Conservation (phyloP, 1,140 invertebrate species). For the Drosophila chauvacae region DNA sequence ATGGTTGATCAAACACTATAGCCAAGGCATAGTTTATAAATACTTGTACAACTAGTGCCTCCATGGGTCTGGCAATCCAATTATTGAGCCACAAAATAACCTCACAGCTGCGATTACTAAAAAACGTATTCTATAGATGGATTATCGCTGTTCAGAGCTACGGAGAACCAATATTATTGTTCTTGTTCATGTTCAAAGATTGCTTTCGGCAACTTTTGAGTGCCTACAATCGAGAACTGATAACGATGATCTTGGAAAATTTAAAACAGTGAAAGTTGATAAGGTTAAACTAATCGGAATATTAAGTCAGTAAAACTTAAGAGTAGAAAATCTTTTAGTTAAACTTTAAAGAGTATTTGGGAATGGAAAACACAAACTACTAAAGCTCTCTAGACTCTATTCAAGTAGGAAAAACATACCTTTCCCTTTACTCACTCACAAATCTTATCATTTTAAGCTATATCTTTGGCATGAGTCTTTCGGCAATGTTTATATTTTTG, state of each 20-base stretch:
- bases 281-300: constrained; percentile 1
- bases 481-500: constrained; percentile 25
- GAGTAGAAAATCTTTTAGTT: neutral
- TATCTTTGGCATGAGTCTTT: constrained; percentile 18
- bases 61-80: constrained; percentile 22
- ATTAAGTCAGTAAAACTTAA: neutral
- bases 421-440: constrained; percentile 16
- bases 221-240: constrained; percentile 19
- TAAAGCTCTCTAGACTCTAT: neutral
- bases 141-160: constrained; percentile 6
- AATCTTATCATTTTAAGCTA: constrained; percentile 40
- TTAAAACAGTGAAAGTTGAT: constrained; percentile 16
- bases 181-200: constrained; percentile 11
- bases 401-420: neutral
- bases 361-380: neutral
- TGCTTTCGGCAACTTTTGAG: constrained; percentile 1
- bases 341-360: neutral
- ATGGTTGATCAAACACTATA: constrained; percentile 51
- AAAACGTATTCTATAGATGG: neutral
- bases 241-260: constrained; percentile 25
- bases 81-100: constrained; percentile 35
- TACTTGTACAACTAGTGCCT: constrained; percentile 1
- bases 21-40: constrained; percentile 7
- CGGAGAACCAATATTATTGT: constrained; percentile 1
- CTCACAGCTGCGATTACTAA: constrained; percentile 8